These are phyloP conservation scores for Helicoverpa assulta DNA, from an alignment of 2,888 invertebrate species.

Conservation along the genomic window DNA sequence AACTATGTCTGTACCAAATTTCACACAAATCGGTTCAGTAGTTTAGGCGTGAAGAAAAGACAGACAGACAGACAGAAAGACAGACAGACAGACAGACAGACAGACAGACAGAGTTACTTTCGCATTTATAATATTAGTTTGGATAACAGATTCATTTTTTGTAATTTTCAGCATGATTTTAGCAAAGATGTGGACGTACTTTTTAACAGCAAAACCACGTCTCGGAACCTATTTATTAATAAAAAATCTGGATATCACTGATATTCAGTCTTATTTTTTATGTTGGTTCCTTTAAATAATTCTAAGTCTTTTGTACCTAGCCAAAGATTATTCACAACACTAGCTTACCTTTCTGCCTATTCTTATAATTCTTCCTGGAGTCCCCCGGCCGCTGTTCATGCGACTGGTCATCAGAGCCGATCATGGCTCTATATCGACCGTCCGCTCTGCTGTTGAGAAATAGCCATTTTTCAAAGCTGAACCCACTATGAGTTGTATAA, in stretches of 20 bases:
- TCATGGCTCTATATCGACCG: conserved; percentile 85
- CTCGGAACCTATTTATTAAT: no score
- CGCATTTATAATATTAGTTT: no score
- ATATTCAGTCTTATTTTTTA: no score
- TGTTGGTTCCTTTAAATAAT: no score
- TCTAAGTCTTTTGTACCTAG: not conserved
- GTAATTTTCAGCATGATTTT: not conserved
- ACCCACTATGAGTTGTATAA: no score
- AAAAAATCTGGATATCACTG: no score
- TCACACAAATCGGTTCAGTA: no score
- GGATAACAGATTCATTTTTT: not conserved
- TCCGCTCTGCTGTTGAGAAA: conserved; percentile 80
- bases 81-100: no score
- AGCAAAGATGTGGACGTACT: not conserved
- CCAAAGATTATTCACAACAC: not conserved
- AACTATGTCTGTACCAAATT: no score
- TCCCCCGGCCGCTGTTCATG: conserved; percentile 92
- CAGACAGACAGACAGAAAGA: no score
- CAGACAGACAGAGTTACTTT: no score
- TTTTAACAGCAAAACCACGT: not conserved
- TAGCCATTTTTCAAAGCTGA: not conserved
- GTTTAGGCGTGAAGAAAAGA: no score
- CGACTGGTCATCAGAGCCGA: conserved; percentile 91
- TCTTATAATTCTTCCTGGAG: conserved; percentile 82
- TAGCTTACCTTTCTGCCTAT: conserved; percentile 78